Evolutionary conservation across 2,888 invertebrate species (phyloP).

Genomic region (Drosophila kanekoi): DNA sequence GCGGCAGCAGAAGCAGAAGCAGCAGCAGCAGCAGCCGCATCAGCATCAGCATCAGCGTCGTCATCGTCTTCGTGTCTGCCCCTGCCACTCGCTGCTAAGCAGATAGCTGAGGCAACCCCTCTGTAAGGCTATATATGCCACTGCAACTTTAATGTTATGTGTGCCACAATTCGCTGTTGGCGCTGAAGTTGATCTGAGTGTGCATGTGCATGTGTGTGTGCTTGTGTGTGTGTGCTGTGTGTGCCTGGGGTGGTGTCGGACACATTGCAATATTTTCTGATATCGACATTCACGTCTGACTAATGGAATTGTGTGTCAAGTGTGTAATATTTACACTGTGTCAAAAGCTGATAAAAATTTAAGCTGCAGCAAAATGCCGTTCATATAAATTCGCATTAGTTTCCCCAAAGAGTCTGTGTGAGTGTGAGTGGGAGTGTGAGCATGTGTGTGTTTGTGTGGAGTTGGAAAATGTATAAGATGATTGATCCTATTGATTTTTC

Average conservation of each 20-base stretch:
- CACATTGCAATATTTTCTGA: conserved; percentile 67
- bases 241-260: conserved; percentile 11
- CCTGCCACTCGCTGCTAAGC: conserved; percentile 25
- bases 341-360: conserved; percentile 81
- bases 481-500: conserved; percentile 78
- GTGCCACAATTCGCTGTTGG: conserved; percentile 54
- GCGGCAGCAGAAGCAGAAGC: conserved; percentile 4
- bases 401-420: neutral
- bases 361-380: conserved; percentile 69
- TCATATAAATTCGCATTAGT: conserved; percentile 57
- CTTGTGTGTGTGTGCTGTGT: neutral
- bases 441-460: conserved; percentile 6
- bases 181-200: conserved; percentile 25
- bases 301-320: conserved; percentile 81
- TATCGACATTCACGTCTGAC: conserved; percentile 72
- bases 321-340: conserved; percentile 80
- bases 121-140: conserved; percentile 2
- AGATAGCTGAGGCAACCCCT: conserved; percentile 37
- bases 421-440: neutral
- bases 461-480: conserved; percentile 52
- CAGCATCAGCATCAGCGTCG: neutral
- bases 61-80: conserved; percentile 18
- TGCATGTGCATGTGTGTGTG: too few relatives aligned
- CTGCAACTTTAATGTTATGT: conserved; percentile 79
- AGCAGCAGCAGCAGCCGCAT: conserved; percentile 10